Conservation (phyloP, 2,113 vertebrate genomes). For the Stegastes partitus region DNA sequence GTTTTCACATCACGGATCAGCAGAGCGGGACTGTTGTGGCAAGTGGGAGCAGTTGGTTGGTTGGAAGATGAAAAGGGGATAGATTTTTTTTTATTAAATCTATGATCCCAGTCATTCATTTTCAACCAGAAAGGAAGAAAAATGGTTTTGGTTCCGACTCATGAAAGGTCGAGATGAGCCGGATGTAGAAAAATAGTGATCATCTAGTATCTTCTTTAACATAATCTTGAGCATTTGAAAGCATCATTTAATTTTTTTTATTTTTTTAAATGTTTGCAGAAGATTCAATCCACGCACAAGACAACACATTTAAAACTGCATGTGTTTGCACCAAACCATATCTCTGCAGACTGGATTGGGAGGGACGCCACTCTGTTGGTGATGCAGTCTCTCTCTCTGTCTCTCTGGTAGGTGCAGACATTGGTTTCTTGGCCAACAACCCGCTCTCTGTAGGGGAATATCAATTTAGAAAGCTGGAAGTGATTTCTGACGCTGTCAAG, state of each 20-base stretch:
- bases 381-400: slow-evolving; percentile 23
- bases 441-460: slow-evolving; percentile 33
- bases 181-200: not conserved
- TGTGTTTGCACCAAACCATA: not conserved
- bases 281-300: too few species aligned
- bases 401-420: slow-evolving; percentile 8
- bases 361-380: not conserved
- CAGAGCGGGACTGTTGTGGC: slow-evolving; percentile 38
- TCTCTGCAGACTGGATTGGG: slow-evolving; percentile 10
- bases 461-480: slow-evolving; percentile 49
- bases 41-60: slow-evolving; percentile 35
- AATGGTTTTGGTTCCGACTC: slow-evolving; percentile 11
- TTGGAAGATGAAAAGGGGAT: slow-evolving; percentile 35
- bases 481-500: slow-evolving; percentile 51
- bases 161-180: not conserved
- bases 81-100: slow-evolving; percentile 16
- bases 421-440: slow-evolving; percentile 19
- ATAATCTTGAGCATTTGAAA: too few species aligned
- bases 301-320: not conserved
- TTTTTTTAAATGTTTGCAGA: too few species aligned
- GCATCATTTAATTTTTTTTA: too few species aligned
- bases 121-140: not conserved
- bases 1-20: slow-evolving; percentile 60
- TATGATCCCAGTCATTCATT: slow-evolving; percentile 27
- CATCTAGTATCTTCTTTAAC: not conserved